Evolutionary conservation across 2,113 vertebrate species (phyloP), one percentile per base, ranked within the genome.

Genomic region (Arothron firmamentum): DNA sequence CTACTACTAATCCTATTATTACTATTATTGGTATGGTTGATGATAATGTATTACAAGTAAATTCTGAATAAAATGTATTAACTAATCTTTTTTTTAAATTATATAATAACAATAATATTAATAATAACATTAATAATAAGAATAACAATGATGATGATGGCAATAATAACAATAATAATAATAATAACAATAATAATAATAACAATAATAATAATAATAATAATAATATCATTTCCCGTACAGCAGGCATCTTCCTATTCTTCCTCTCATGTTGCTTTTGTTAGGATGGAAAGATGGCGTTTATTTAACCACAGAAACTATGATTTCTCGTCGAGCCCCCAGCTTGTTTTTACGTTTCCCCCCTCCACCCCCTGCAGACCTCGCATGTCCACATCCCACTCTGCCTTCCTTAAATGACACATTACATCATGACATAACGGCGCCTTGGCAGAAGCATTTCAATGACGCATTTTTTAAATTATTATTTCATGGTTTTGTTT

Each of bases 231-330:
- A 13, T 45, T 45, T 45, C 3, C 43, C 15, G 7, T 70, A 57
- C 62, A 64, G 72, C 68, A 82, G 77, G 63, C 78, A 70, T 80
- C 70, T 71, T 67, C 73, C 70, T 70, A 72, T 73, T 77, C 78
- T 74, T 28, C 70, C 73, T 52, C 85, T 85, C 84, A 85, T 86
- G 85, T 84, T 84, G 86, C 84, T 86, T 81, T 88, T 86, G 85
- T 88, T 85, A 74, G 83, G 83, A 85, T 70, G 85, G 83, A 87
- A 91, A 90, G 80, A 90, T 90, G 90, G 90, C 90, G 90, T 88
- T 84, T 88, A 84, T 88, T 87, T 87, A 83, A 75, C 79, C 80
- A 80, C 83, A 80, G 76, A 55, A 73, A 77, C 73, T 82, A 79
- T 76, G 79, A 80, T 74, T 80, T 70, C 18, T 72, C 70, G 62